Evolutionary conservation across 1,140 invertebrate genomes (phyloP).

Genomic region (Teleopsis dalmanni): DNA sequence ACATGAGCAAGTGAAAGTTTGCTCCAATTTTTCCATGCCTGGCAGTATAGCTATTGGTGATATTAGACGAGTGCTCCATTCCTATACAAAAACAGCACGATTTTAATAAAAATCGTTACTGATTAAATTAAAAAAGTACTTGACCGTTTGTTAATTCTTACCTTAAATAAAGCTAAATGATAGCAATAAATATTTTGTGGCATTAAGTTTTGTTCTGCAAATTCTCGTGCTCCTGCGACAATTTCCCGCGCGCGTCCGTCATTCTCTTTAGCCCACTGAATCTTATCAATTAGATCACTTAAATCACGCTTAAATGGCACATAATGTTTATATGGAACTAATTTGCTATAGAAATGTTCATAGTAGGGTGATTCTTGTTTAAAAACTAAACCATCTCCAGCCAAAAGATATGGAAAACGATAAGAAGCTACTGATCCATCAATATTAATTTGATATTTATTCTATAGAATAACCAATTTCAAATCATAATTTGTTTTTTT

Average conservation of each 20-base stretch:
- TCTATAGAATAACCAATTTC: constrained; percentile 54
- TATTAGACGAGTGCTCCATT: constrained; percentile 66
- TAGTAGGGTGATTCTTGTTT: constrained; percentile 92
- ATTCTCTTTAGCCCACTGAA: constrained; percentile 73
- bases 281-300: constrained; percentile 67
- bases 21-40: constrained; percentile 67
- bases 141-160: constrained; percentile 35
- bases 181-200: constrained; percentile 87
- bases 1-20: constrained; percentile 48
- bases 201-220: constrained; percentile 70
- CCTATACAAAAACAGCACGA: constrained; percentile 31
- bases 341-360: constrained; percentile 84
- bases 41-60: constrained; percentile 53
- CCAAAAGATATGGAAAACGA: constrained; percentile 83
- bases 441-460: constrained; percentile 91
- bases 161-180: constrained; percentile 69
- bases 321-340: constrained; percentile 74
- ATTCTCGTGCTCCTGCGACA: constrained; percentile 61
- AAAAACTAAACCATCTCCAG: constrained; percentile 76
- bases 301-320: constrained; percentile 75
- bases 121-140: constrained; percentile 4
- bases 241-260: constrained; percentile 68
- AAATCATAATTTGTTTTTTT: not conserved
- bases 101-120: constrained; percentile 1
- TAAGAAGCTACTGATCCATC: constrained; percentile 97